These are phyloP conservation scores for Cistogaster globosa DNA, from an alignment of 2,888 invertebrate genomes.

Conservation along the genomic window DNA sequence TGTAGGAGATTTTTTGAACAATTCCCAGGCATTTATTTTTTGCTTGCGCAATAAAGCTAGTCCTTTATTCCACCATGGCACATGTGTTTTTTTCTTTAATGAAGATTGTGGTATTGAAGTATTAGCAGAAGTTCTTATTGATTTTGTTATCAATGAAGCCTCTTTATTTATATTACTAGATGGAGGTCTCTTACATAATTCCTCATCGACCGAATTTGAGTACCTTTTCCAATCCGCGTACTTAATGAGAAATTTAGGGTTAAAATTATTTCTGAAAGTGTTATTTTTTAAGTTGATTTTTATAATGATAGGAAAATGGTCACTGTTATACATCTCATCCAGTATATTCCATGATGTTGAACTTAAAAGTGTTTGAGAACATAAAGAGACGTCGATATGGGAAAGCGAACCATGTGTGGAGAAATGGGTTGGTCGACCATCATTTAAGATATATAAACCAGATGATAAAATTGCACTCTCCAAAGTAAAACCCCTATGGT, in stretches of 20 bases:
- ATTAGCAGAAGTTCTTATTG: conserved; percentile 8
- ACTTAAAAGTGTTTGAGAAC: conserved; percentile 40
- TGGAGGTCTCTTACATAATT: conserved; percentile 9
- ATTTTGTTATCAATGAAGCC: conserved; percentile 16
- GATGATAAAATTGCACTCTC: conserved; percentile 40
- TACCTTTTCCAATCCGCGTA: conserved; percentile 3
- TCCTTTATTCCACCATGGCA: conserved; percentile 2
- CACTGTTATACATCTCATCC: conserved; percentile 42
- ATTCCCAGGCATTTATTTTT: not conserved
- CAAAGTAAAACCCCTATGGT: conserved; percentile 31
- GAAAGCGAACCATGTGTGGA: conserved; percentile 51
- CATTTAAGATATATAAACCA: conserved; percentile 36
- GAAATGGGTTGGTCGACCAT: conserved; percentile 32
- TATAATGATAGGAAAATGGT: conserved; percentile 52
- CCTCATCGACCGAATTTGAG: not conserved
- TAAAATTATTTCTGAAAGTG: not conserved
- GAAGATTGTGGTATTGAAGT: conserved; percentile 15
- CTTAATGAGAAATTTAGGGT: conserved; percentile 15
- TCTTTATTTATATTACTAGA: conserved; percentile 6
- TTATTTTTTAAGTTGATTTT: conserved; percentile 22
- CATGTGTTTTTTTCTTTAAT: not conserved
- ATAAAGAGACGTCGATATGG: conserved; percentile 54
- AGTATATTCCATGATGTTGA: conserved; percentile 43
- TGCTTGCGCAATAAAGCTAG: not conserved
- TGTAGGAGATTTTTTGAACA: not conserved